Conservation (phyloP, 2,113 vertebrate genomes). For the Girardinichthys multiradiatus region DNA sequence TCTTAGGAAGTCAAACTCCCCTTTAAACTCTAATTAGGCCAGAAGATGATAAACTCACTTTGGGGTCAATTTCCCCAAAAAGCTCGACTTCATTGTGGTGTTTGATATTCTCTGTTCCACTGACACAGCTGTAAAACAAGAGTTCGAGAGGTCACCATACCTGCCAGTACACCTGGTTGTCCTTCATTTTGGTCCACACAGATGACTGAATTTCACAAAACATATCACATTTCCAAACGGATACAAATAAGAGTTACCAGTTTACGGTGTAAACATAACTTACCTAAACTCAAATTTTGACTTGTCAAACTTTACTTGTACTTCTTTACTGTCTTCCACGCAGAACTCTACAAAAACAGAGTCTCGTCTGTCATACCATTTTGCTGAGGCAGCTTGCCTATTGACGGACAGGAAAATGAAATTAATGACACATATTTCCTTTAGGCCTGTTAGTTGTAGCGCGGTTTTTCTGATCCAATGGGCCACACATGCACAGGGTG, state of each 20-base stretch:
- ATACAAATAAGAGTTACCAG: not conserved
- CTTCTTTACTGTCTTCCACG: constrained; percentile 97
- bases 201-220: not conserved
- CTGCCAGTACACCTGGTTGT: not conserved
- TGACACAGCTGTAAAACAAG: constrained; percentile 86
- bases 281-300: constrained; percentile 93
- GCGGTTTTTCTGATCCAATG: too few species aligned
- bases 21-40: not conserved
- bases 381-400: constrained; percentile 95
- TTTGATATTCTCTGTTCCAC: constrained; percentile 91
- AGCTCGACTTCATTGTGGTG: constrained; percentile 94
- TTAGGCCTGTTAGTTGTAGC: not conserved
- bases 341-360: constrained; percentile 96
- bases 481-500: constrained; percentile 1
- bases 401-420: not conserved
- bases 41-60: constrained; percentile 83
- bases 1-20: not conserved
- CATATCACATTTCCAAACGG: not conserved
- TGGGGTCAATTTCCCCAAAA: constrained; percentile 93
- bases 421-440: not conserved
- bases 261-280: constrained; percentile 11
- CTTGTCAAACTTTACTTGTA: constrained; percentile 91
- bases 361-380: constrained; percentile 98
- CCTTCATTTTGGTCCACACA: not conserved
- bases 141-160: not conserved